These are phyloP conservation scores for Noctuana brunneofusca DNA, from an alignment of 2,888 invertebrate genomes.

Conservation along the genomic window DNA sequence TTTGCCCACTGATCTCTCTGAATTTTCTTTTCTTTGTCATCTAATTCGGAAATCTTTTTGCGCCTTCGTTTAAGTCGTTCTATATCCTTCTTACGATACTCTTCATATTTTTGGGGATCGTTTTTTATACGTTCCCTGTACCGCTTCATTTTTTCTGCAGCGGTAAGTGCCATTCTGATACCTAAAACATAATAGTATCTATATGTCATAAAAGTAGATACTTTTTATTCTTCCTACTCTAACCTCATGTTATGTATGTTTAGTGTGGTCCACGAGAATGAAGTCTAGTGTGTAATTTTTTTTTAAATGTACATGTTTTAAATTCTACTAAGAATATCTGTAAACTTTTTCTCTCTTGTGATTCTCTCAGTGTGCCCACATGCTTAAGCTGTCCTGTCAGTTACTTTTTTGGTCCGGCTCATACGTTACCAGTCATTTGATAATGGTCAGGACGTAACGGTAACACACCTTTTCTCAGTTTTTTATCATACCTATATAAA, in stretches of 20 bases:
- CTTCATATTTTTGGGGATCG: slow-evolving; percentile 31
- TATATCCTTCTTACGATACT: slow-evolving; percentile 23
- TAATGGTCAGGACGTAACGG: slow-evolving; percentile 26
- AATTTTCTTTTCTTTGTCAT: slow-evolving; percentile 25
- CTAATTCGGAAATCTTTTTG: slow-evolving; percentile 31
- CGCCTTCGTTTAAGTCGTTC: slow-evolving; percentile 25
- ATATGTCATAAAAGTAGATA: slow-evolving; percentile 19
- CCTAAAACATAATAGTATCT: slow-evolving; percentile 21
- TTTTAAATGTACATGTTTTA: too few relatives aligned
- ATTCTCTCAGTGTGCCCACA: slow-evolving; percentile 19
- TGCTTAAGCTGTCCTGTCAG: slow-evolving; percentile 13
- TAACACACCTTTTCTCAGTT: slow-evolving; percentile 21
- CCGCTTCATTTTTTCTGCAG: slow-evolving; percentile 22
- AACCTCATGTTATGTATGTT: too few relatives aligned
- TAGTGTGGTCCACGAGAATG: too few relatives aligned
- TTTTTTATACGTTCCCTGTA: slow-evolving; percentile 31
- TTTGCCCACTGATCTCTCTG: slow-evolving; percentile 23
- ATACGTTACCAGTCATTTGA: slow-evolving; percentile 15
- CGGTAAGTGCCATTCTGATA: slow-evolving; percentile 20
- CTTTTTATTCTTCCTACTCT: too few relatives aligned
- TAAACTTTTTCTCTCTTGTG: too few relatives aligned
- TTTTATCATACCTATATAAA: slow-evolving; percentile 10
- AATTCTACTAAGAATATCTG: too few relatives aligned
- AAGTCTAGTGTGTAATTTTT: too few relatives aligned
- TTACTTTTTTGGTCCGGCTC: slow-evolving; percentile 20